A percentile compares a stretch with the other conserved stretches of the same genome.
Evolutionary conservation across 2,797 vertebrate species (phyloP).

Genomic region (Sebastes kiyomatsui): DNA sequence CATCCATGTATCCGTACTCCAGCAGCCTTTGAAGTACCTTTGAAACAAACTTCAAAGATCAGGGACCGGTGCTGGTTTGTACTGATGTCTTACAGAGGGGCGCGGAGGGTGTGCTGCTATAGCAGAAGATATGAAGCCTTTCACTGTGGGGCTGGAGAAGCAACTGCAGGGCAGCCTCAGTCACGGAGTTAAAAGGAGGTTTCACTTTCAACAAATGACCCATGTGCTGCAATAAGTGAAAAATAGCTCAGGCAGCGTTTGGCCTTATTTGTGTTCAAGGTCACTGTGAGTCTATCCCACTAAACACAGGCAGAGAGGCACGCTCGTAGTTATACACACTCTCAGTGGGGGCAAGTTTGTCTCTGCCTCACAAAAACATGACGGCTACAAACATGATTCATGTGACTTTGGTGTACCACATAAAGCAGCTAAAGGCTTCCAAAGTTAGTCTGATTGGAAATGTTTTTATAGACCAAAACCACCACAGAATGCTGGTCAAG

Average conservation of each 20-base stretch:
- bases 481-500: neutral
- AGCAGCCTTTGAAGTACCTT: slow-evolving; percentile 67
- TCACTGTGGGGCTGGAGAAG: slow-evolving; percentile 36
- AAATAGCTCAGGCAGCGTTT: slow-evolving; percentile 43
- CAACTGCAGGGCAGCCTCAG: slow-evolving; percentile 32
- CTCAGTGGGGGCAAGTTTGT: neutral
- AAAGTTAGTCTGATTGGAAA: neutral
- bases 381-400: slow-evolving; percentile 10
- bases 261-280: slow-evolving; percentile 58
- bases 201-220: slow-evolving; percentile 60
- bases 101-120: slow-evolving; percentile 4
- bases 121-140: slow-evolving; percentile 41
- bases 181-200: slow-evolving; percentile 62
- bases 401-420: neutral
- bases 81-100: slow-evolving; percentile 53
- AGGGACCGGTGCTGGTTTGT: slow-evolving; percentile 29
- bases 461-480: neutral
- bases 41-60: slow-evolving; percentile 75
- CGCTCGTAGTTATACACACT: neutral
- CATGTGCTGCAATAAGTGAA: slow-evolving; percentile 36
- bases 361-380: neutral
- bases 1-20: slow-evolving; percentile 26
- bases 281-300: slow-evolving; percentile 17
- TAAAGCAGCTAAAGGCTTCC: neutral
- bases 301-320: neutral